Evolutionary conservation across 2,888 invertebrate genomes (phyloP).

Genomic region (Nemapogon koenigi): DNA sequence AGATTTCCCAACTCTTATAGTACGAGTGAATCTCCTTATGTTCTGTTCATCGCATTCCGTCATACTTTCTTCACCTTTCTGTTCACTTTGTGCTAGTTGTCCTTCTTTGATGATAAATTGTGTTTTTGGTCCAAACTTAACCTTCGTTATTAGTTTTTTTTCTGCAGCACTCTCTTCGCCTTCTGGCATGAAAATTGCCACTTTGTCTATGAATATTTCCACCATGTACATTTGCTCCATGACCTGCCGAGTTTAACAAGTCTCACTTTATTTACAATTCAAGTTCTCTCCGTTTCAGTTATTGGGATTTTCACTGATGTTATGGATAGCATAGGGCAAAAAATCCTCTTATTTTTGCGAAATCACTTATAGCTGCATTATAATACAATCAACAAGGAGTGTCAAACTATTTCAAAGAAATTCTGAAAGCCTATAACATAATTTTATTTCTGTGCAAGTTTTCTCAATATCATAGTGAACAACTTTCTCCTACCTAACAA

Average conservation of each 20-base stretch:
- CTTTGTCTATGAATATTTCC: slow-evolving; percentile 63
- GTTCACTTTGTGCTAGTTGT: slow-evolving; percentile 34
- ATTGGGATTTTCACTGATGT: neutral
- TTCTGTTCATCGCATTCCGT: slow-evolving; percentile 36
- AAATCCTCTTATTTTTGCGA: too few relatives aligned
- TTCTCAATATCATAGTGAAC: too few relatives aligned
- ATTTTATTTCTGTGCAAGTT: too few relatives aligned
- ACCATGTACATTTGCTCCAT: slow-evolving; percentile 65
- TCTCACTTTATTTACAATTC: too few relatives aligned
- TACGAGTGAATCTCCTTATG: slow-evolving; percentile 37
- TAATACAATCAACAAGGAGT: too few relatives aligned
- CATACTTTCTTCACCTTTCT: slow-evolving; percentile 30
- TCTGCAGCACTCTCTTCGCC: slow-evolving; percentile 30
- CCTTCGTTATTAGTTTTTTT: slow-evolving; percentile 49
- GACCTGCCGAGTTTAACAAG: slow-evolving; percentile 53
- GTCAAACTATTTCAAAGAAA: too few relatives aligned
- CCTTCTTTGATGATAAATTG: slow-evolving; percentile 57
- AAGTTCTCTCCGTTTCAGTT: too few relatives aligned
- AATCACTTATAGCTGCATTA: too few relatives aligned
- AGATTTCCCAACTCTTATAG: slow-evolving; percentile 59
- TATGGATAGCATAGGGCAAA: neutral
- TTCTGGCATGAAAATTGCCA: slow-evolving; percentile 39
- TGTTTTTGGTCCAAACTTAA: slow-evolving; percentile 53
- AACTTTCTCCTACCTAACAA: too few relatives aligned
- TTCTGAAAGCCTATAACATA: too few relatives aligned